Evolutionary conservation across 2,888 invertebrate species (phyloP).

Genomic region (Drosophila cognata): DNA sequence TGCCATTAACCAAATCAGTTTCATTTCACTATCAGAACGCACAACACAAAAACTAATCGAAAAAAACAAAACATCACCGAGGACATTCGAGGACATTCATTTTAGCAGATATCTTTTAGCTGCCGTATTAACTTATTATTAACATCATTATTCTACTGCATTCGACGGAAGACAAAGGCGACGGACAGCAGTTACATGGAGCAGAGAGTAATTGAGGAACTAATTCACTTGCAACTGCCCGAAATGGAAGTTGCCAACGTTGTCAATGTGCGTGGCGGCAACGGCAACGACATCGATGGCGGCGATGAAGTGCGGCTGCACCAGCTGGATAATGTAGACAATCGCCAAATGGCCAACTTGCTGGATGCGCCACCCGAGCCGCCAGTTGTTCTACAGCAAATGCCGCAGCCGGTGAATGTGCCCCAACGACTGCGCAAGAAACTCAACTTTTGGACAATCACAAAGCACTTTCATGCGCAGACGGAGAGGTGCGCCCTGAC

Average conservation of each 20-base stretch:
- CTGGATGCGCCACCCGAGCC: conserved; percentile 67
- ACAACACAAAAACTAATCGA: conserved; percentile 6
- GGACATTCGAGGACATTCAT: background rate
- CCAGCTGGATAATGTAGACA: conserved; percentile 35
- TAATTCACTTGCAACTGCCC: conserved; percentile 19
- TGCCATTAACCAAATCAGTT: conserved; percentile 19
- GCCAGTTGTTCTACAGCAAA: conserved; percentile 42
- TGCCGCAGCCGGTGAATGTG: conserved; percentile 39
- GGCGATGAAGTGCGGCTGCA: conserved; percentile 10
- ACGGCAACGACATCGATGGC: conserved; percentile 15
- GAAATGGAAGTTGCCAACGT: conserved; percentile 22
- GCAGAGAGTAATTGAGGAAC: conserved; percentile 18
- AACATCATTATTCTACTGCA: background rate
- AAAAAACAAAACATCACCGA: background rate
- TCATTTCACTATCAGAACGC: conserved; percentile 6
- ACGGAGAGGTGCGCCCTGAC: conserved; percentile 53
- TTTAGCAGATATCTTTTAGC: conserved; percentile 31
- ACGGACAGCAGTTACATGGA: conserved; percentile 4
- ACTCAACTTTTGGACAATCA: conserved; percentile 64
- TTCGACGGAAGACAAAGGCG: background rate
- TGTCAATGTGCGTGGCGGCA: conserved; percentile 17
- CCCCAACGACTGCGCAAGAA: conserved; percentile 58
- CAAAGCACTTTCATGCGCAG: conserved; percentile 45
- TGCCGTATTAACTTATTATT: conserved; percentile 64
- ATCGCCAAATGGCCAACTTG: conserved; percentile 47